Conservation (phyloP, 2,888 invertebrate species). For the Tipula lateralis region DNA sequence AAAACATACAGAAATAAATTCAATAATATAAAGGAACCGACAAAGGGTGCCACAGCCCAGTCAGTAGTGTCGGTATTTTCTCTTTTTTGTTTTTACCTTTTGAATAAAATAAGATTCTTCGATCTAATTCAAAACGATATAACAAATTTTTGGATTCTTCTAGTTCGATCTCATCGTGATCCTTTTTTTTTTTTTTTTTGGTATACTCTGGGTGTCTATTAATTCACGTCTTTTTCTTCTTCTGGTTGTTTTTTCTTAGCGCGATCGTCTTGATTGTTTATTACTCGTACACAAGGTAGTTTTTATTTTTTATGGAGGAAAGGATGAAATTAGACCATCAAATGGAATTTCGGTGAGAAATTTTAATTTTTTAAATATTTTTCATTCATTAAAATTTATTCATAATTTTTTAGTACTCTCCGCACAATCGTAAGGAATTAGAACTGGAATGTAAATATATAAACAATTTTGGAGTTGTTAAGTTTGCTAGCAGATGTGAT, state of each 20-base stretch:
- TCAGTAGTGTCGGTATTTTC: constrained; percentile 26
- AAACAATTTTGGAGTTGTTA: not conserved
- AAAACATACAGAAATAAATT: not conserved
- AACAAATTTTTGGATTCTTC: constrained; percentile 19
- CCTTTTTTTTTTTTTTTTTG: not conserved
- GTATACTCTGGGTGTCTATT: not conserved
- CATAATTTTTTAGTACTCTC: not conserved
- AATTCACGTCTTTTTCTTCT: not conserved
- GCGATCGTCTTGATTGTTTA: constrained; percentile 11
- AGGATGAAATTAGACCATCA: constrained; percentile 1
- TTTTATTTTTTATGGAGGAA: not conserved
- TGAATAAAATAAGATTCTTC: not conserved
- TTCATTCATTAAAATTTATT: not conserved
- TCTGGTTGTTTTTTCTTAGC: not conserved
- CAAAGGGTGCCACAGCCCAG: constrained; percentile 32
- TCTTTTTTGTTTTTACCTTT: constrained; percentile 24
- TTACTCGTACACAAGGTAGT: not conserved
- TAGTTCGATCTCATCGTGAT: constrained; percentile 4
- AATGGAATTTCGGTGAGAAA: constrained; percentile 19
- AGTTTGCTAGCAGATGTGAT: not conserved
- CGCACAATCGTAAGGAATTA: not conserved
- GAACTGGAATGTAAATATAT: not conserved
- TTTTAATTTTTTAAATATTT: not conserved
- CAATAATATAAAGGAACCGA: constrained; percentile 30
- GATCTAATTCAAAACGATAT: not conserved